Percentiles rank a stretch among this genome's conserved stretches.
Evolutionary conservation across 2,888 invertebrate genomes (phyloP).

Genomic region (Drosophila suboccidentalis): DNA sequence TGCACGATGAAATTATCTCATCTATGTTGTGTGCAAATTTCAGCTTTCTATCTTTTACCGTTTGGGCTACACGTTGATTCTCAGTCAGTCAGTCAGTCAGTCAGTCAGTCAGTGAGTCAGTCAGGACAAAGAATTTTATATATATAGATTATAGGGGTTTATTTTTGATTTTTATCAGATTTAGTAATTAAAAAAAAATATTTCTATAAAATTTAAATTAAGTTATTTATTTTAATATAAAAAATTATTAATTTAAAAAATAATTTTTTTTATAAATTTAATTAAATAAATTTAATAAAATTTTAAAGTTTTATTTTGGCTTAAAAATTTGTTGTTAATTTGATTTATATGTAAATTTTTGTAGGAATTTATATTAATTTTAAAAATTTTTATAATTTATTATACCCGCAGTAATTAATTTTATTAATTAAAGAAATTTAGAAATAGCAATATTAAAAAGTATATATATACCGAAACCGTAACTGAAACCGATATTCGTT

Average conservation of each 20-base stretch:
- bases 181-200: constrained; percentile 22
- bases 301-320: constrained; percentile 86
- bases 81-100: no score
- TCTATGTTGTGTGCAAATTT: no score
- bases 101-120: no score
- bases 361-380: constrained; percentile 85
- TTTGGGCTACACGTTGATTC: no score
- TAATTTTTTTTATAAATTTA: neutral
- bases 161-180: constrained; percentile 1
- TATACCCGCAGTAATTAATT: constrained; percentile 86
- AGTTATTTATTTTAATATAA: neutral
- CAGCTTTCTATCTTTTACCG: no score
- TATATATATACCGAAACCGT: no score
- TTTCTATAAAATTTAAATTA: neutral
- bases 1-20: no score
- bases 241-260: neutral
- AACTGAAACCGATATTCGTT: no score
- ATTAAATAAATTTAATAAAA: constrained; percentile 18
- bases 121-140: no score
- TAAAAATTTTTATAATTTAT: constrained; percentile 85
- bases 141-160: no score
- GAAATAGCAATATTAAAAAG: no score
- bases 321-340: constrained; percentile 86
- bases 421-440: constrained; percentile 88
- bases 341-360: constrained; percentile 88